These are phyloP conservation scores for Pyrgus malvae DNA, from an alignment of 2,888 invertebrate species.

Conservation along the genomic window DNA sequence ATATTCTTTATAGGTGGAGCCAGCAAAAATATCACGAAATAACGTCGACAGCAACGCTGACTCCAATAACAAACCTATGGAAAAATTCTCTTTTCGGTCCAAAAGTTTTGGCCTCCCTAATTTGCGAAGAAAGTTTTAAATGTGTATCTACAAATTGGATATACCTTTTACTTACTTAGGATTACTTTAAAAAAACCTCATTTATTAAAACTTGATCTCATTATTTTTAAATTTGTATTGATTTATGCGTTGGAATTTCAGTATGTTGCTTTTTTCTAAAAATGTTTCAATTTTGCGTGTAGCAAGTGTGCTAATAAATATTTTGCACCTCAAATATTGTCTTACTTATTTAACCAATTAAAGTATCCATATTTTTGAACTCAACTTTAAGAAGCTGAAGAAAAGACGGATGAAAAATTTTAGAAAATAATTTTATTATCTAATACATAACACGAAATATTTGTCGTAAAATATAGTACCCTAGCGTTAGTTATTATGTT, in stretches of 20 bases:
- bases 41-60: slow-evolving; percentile 50
- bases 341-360: neutral
- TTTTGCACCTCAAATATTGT: neutral
- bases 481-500: slow-evolving; percentile 23
- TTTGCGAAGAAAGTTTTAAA: slow-evolving; percentile 66
- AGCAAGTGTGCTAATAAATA: neutral
- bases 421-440: slow-evolving; percentile 39
- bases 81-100: slow-evolving; percentile 60
- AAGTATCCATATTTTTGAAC: neutral
- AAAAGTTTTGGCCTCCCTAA: slow-evolving; percentile 57
- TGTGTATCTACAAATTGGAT: neutral
- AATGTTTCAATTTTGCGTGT: neutral
- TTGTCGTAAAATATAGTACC: slow-evolving; percentile 20
- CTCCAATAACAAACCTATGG: slow-evolving; percentile 38
- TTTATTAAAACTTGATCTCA: too few relatives aligned
- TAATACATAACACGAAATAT: slow-evolving; percentile 46
- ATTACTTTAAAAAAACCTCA: too few relatives aligned
- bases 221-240: neutral
- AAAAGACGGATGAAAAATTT: slow-evolving; percentile 30
- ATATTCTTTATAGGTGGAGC: slow-evolving; percentile 59
- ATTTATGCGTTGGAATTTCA: neutral
- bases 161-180: too few relatives aligned
- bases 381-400: neutral
- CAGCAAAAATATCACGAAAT: slow-evolving; percentile 55
- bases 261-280: neutral